These are phyloP conservation scores for Ichneumon xanthorius DNA, from an alignment of 2,888 invertebrate genomes.

Conservation along the genomic window DNA sequence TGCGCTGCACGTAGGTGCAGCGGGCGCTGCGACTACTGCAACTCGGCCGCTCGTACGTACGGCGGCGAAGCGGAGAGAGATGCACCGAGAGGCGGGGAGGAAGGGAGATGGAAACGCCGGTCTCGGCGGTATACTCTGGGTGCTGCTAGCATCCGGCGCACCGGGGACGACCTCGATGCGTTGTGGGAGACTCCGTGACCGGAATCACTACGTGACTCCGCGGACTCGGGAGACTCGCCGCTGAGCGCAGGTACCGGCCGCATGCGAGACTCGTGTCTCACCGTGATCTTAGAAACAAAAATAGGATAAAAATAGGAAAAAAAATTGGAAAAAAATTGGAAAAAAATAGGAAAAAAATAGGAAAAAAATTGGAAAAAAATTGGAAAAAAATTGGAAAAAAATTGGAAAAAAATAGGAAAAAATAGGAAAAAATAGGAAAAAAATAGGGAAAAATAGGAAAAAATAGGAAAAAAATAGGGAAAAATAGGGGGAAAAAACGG, in stretches of 20 bases:
- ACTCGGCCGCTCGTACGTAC: conserved; percentile 24
- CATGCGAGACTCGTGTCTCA: conserved; percentile 27
- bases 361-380: too few species aligned
- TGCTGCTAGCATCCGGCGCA: conserved; percentile 77
- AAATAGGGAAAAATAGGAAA: too few species aligned
- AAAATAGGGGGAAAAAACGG: background rate
- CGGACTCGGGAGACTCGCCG: conserved; percentile 29
- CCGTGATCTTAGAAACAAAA: background rate
- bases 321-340: too few species aligned
- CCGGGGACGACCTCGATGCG: conserved; percentile 80
- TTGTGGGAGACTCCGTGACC: conserved; percentile 82
- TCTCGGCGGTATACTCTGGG: conserved; percentile 40
- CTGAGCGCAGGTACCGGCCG: conserved; percentile 1
- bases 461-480: too few species aligned
- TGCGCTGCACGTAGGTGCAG: conserved; percentile 36
- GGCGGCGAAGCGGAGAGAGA: background rate
- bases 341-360: too few species aligned
- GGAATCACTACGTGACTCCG: conserved; percentile 76
- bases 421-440: too few species aligned
- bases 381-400: too few species aligned
- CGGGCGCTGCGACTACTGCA: conserved; percentile 21
- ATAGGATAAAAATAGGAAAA: too few species aligned
- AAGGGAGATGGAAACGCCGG: conserved; percentile 42
- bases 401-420: too few species aligned
- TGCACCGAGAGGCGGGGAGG: conserved; percentile 9